Evolutionary conservation across 2,888 invertebrate species (phyloP).

Genomic region (Seira sanloemensis): DNA sequence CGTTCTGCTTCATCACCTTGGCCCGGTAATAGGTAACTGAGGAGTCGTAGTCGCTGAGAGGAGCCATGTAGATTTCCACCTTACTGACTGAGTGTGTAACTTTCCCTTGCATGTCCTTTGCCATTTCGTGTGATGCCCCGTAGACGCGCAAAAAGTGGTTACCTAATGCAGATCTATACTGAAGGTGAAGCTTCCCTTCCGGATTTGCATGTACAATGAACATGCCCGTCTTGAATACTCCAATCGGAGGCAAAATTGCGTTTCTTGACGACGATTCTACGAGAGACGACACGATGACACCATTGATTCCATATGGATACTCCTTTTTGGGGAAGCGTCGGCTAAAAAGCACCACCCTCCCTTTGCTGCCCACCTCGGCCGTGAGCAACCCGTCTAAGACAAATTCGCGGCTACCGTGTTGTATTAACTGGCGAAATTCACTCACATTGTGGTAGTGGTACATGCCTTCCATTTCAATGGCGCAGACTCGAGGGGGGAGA

Average conservation of each 20-base stretch:
- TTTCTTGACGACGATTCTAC: not conserved
- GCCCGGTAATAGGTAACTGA: constrained; percentile 34
- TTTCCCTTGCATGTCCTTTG: not conserved
- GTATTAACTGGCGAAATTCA: not conserved
- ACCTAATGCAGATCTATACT: not conserved
- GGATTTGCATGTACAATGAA: constrained; percentile 13
- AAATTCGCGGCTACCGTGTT: not conserved
- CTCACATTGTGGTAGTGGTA: not conserved
- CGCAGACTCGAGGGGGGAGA: constrained; percentile 17
- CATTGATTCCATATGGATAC: constrained; percentile 42
- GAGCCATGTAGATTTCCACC: constrained; percentile 24
- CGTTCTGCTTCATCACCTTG: not conserved
- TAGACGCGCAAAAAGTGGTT: constrained; percentile 14
- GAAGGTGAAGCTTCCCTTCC: constrained; percentile 2
- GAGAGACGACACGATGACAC: constrained; percentile 10
- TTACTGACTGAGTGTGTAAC: not conserved
- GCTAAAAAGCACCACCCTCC: constrained; percentile 31
- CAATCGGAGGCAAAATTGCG: not conserved
- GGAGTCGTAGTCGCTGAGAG: not conserved
- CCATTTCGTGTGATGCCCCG: not conserved
- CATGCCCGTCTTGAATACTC: not conserved
- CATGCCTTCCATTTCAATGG: constrained; percentile 42
- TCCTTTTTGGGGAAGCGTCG: constrained; percentile 8
- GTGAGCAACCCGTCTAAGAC: constrained; percentile 16
- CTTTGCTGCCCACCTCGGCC: constrained; percentile 26